These are phyloP conservation scores for Salpingus planirostris DNA, from an alignment of 2,888 invertebrate species.

Conservation along the genomic window DNA sequence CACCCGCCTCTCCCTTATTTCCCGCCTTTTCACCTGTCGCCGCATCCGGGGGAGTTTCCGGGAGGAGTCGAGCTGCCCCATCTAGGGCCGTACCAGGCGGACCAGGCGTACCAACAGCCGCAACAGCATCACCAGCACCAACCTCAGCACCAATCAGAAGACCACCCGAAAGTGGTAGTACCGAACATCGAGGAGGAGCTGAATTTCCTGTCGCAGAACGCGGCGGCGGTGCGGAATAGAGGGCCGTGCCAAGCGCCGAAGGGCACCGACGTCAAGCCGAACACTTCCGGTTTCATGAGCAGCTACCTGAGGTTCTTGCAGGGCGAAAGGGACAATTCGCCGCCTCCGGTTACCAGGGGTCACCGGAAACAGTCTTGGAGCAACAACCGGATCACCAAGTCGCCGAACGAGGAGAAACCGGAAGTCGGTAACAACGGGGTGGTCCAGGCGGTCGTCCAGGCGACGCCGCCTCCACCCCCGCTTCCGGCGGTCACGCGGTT, in stretches of 20 bases:
- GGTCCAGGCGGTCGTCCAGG: constrained; percentile 37
- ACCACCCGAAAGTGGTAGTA: constrained; percentile 75
- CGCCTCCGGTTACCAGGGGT: constrained; percentile 61
- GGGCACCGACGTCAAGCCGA: constrained; percentile 51
- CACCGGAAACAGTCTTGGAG: constrained; percentile 56
- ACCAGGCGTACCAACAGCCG: constrained; percentile 25
- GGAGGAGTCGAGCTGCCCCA: constrained; percentile 55
- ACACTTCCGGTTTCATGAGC: constrained; percentile 74
- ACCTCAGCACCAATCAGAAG: constrained; percentile 45
- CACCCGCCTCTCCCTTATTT: constrained; percentile 62
- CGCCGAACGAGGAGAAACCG: constrained; percentile 32
- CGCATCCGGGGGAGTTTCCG: constrained; percentile 41
- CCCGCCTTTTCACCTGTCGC: constrained; percentile 65
- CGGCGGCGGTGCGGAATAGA: constrained; percentile 12
- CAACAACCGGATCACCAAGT: constrained; percentile 3
- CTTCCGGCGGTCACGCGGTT: constrained; percentile 35
- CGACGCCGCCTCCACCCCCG: constrained; percentile 42
- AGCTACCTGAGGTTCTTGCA: constrained; percentile 79
- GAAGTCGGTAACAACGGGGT: constrained; percentile 39
- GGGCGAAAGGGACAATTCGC: constrained; percentile 74
- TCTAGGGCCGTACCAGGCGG: constrained; percentile 44
- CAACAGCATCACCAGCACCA: constrained; percentile 21
- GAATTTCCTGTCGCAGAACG: constrained; percentile 57
- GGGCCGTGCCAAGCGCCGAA: constrained; percentile 29
- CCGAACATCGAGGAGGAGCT: constrained; percentile 85